Conservation (phyloP, 2,888 invertebrate genomes). For the Tachina fera region DNA sequence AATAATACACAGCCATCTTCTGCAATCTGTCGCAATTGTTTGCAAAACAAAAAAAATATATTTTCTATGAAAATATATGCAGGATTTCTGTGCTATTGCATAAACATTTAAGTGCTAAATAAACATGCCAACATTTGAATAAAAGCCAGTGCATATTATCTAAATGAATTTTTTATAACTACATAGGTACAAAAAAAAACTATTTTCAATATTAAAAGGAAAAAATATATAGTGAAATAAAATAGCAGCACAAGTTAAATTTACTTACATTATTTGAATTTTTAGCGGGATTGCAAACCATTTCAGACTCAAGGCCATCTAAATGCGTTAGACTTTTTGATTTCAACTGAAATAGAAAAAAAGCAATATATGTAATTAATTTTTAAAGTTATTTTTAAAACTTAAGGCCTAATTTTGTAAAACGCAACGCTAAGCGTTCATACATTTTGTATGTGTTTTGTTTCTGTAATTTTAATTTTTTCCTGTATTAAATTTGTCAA, state of each 20-base stretch:
- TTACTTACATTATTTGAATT: conserved; percentile 68
- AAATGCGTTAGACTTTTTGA: conserved; percentile 89
- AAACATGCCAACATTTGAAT: conserved; percentile 48
- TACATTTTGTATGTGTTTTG: too few species aligned
- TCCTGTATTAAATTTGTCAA: too few species aligned
- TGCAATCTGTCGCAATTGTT: not conserved
- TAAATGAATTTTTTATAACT: conserved; percentile 13
- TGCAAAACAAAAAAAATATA: not conserved
- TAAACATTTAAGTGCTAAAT: conserved; percentile 41
- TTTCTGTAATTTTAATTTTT: too few species aligned
- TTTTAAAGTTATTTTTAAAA: not conserved
- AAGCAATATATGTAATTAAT: conserved; percentile 25
- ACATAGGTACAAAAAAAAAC: conserved; percentile 13
- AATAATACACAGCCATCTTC: too few species aligned
- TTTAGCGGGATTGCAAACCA: conserved; percentile 79
- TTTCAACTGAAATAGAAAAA: conserved; percentile 85
- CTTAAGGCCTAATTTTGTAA: too few species aligned
- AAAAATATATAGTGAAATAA: not conserved
- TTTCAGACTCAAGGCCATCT: conserved; percentile 86
- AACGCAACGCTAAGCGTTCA: too few species aligned
- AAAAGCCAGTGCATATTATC: conserved; percentile 33
- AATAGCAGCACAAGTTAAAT: conserved; percentile 25
- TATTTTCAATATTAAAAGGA: not conserved
- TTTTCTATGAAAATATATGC: not conserved
- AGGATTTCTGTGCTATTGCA: conserved; percentile 3